phyloP scores from a whole-genome alignment of 2,797 vertebrate genomes.

The Lates japonicus region DNA sequence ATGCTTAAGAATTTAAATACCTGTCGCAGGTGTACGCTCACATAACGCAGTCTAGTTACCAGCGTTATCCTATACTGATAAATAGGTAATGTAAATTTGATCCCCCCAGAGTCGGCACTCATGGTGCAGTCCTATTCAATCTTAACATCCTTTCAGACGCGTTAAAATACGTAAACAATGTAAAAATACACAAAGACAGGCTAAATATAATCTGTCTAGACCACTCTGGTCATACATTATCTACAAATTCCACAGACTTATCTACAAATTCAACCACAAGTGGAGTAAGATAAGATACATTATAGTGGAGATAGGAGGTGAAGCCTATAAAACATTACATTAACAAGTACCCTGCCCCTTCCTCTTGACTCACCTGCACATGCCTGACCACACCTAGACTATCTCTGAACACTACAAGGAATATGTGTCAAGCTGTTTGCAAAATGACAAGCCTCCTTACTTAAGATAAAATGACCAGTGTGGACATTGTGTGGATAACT shows the following conservation, averaged over 20 bases:
- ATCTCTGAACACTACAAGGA: background rate
- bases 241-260: no score
- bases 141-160: background rate
- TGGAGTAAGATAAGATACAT: no score
- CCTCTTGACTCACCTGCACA: background rate
- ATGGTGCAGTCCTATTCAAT: constrained; percentile 60
- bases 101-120: constrained; percentile 14
- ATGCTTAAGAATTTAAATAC: rapidly evolving
- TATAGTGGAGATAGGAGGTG: no score
- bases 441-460: background rate
- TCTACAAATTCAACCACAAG: no score
- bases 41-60: rapidly evolving
- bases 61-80: rapidly evolving
- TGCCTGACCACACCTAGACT: constrained; percentile 2
- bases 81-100: rapidly evolving
- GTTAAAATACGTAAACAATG: constrained; percentile 6
- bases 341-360: background rate
- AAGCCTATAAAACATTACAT: no score
- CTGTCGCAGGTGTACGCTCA: rapidly evolving
- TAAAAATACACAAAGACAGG: background rate
- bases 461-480: background rate
- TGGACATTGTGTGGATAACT: background rate
- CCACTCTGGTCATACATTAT: no score
- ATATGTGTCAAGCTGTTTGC: background rate
- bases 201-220: background rate